Conservation (phyloP, 2,888 invertebrate species). For the Nephrotoma guestfalica region DNA sequence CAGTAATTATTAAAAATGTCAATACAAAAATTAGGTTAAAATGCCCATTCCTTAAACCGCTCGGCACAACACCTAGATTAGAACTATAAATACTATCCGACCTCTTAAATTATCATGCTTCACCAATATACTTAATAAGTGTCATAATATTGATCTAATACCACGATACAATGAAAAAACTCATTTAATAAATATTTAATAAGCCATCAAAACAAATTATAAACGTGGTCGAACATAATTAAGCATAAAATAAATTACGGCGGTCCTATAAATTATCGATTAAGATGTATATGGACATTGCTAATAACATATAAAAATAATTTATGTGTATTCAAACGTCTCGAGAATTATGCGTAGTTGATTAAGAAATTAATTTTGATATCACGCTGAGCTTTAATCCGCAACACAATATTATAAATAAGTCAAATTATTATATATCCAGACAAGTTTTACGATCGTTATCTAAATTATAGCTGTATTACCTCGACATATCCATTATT, state of each 20-base stretch:
- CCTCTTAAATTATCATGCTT: background rate
- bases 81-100: background rate
- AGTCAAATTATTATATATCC: background rate
- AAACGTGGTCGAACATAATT: background rate
- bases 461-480: background rate
- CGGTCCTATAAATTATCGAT: background rate
- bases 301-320: background rate
- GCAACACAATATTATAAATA: background rate
- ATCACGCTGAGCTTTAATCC: background rate
- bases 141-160: background rate
- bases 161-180: background rate
- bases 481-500: background rate
- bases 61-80: too few relatives aligned
- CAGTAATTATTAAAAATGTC: too few relatives aligned
- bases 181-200: background rate
- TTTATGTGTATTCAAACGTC: background rate
- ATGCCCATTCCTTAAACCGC: too few relatives aligned
- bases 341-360: background rate
- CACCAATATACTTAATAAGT: background rate
- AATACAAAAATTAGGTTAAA: too few relatives aligned
- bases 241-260: background rate
- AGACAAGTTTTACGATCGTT: background rate
- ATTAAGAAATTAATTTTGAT: background rate
- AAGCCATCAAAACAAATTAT: background rate
- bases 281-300: background rate